Evolutionary conservation across 2,888 invertebrate species (phyloP).

Genomic region (Caenorhabditis auriculariae): DNA sequence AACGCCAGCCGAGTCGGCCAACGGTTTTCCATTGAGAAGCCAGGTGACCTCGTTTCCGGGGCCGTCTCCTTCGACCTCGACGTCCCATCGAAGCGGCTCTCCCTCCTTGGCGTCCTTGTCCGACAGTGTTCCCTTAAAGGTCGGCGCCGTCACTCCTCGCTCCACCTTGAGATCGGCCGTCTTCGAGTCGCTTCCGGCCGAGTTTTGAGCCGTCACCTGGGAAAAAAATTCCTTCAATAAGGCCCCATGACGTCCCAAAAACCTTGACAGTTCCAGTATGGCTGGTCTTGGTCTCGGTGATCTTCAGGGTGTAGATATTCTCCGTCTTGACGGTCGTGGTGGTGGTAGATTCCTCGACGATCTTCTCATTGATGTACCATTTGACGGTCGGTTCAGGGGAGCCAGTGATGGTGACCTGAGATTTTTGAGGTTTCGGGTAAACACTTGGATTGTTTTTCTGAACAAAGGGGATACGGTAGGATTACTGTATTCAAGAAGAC

Average conservation of each 20-base stretch:
- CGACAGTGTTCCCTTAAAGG: conserved; percentile 80
- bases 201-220: conserved; percentile 52
- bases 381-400: conserved; percentile 57
- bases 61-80: conserved; percentile 38
- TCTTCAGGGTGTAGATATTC: conserved; percentile 36
- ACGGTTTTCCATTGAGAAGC: conserved; percentile 48
- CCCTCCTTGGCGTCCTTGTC: conserved; percentile 81
- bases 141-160: conserved; percentile 73
- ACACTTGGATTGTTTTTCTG: no score
- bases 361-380: conserved; percentile 59
- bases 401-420: conserved; percentile 41
- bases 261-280: conserved; percentile 47
- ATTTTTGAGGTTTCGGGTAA: conserved; percentile 13
- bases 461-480: no score
- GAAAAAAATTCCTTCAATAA: neutral
- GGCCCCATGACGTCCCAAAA: no score
- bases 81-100: conserved; percentile 66
- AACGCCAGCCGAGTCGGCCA: conserved; percentile 29
- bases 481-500: no score
- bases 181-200: conserved; percentile 43
- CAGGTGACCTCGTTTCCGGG: conserved; percentile 47
- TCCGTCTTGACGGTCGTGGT: conserved; percentile 28
- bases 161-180: conserved; percentile 59
- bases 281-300: conserved; percentile 31
- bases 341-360: conserved; percentile 23